Evolutionary conservation across 2,888 invertebrate genomes (phyloP), one percentile per base, ranked within the genome.

Genomic region (Lasioglossum vierecki): DNA sequence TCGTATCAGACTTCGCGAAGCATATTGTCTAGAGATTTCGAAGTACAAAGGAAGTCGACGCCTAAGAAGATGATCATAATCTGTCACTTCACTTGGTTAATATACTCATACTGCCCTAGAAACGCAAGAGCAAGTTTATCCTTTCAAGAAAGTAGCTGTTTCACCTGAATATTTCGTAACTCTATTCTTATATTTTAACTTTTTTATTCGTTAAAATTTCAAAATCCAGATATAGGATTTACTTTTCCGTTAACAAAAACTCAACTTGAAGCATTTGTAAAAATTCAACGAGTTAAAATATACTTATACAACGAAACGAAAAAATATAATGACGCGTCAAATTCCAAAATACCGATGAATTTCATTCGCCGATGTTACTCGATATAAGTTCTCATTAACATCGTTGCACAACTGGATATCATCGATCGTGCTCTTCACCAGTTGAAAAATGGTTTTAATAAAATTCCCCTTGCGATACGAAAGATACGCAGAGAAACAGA

Each of bases 391-490:
- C 44, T n/a, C 71, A 15, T 71, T 71, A 71, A 26, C 44, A 26
- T 44, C 41, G 70, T 70, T 44, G n/a, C 70, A 22, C n/a, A 41
- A 70, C 26, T 41, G 41, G 15, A 71, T 26, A 71, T 71, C 15
- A 71, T 71, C 71, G 71, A 71, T 71, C 71, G 71, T 44, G 44
- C 44, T 44, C 13, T 71, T 26, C 41, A 26, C 8, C 44, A 5
- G 44, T 41, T 44, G 41, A 70, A n/a, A 44, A 44, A 44, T 44
- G 70, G 41, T 70, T 44, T 70, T 70, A 70, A 70, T 70, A 26
- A n/a, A 71, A 41, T 44, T 71, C 26, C n/a, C 26, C 26, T n/a
- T 2, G 13, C 44, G 26, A 71, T 71, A 15, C 26, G 26, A 30
- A 13, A 46, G 46, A 8, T 26, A 70, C 41, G 39, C 13, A 1